phyloP scores from a whole-genome alignment of 2,797 vertebrate genomes.

The Myotis daubentonii region DNA sequence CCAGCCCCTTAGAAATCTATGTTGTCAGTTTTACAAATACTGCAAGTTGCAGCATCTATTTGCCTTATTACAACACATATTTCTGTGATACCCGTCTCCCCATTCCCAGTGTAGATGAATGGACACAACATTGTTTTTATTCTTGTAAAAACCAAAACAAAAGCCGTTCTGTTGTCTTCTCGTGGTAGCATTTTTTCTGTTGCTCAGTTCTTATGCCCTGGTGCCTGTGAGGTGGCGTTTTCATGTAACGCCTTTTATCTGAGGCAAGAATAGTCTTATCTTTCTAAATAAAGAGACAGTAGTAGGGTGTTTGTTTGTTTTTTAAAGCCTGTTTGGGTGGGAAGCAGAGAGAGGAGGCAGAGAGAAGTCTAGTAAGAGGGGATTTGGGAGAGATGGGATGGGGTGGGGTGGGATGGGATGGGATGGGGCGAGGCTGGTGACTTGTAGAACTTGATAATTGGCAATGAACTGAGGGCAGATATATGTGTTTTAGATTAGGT shows the following conservation, averaged over 20 bases:
- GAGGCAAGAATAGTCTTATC: conserved; percentile 61
- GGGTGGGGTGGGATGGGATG: neutral
- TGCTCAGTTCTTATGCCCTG: conserved; percentile 80
- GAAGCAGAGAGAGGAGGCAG: conserved; percentile 31
- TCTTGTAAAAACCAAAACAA: conserved; percentile 81
- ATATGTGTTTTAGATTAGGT: conserved; percentile 47
- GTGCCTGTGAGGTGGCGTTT: conserved; percentile 78
- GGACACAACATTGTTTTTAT: conserved; percentile 66
- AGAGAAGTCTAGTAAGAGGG: neutral
- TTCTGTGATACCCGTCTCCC: conserved; percentile 84
- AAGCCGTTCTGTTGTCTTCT: conserved; percentile 83
- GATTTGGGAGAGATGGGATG: conserved; percentile 9
- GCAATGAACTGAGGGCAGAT: conserved; percentile 57
- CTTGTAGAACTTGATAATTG: conserved; percentile 58
- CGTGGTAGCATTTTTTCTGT: conserved; percentile 82
- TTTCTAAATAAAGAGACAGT: conserved; percentile 38
- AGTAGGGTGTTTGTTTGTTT: neutral
- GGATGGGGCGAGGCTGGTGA: neutral
- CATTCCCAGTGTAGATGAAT: conserved; percentile 83
- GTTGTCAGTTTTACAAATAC: conserved; percentile 86
- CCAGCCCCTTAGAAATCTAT: conserved; percentile 78
- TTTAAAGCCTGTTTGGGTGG: neutral
- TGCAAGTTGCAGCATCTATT: conserved; percentile 86
- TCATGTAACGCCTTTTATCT: conserved; percentile 58
- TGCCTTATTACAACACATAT: conserved; percentile 85